Evolutionary conservation across 1,140 invertebrate genomes (phyloP).

Genomic region (Ditylenchus dipsaci): DNA sequence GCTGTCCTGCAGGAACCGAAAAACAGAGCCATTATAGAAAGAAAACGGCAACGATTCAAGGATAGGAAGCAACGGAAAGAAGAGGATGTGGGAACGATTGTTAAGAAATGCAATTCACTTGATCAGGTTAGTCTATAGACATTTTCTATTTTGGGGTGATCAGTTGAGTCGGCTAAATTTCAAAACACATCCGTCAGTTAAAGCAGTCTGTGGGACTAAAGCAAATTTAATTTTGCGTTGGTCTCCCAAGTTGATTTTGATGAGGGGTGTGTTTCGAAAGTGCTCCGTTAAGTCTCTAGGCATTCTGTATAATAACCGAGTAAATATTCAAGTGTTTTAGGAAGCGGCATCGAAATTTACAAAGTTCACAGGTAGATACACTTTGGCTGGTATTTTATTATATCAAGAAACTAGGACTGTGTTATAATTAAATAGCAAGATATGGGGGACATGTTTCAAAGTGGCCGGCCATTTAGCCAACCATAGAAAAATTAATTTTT

Average conservation of each 20-base stretch:
- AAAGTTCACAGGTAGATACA: not conserved
- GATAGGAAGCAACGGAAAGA: slow-evolving; percentile 8
- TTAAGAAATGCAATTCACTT: slow-evolving; percentile 7
- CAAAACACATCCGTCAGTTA: not conserved
- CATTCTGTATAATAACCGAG: too few relatives aligned
- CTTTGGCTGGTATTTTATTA: not conserved
- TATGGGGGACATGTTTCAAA: not conserved
- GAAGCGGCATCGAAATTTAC: not conserved
- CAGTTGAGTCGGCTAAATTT: not conserved
- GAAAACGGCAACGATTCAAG: slow-evolving; percentile 10
- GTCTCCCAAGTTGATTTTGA: too few relatives aligned
- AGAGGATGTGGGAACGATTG: slow-evolving; percentile 16
- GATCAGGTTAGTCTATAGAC: slow-evolving; percentile 22
- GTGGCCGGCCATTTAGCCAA: too few relatives aligned
- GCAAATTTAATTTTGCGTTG: too few relatives aligned
- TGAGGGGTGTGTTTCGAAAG: not conserved
- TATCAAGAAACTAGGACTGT: too few relatives aligned
- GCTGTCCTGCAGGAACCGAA: slow-evolving; percentile 1
- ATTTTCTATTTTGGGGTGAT: not conserved
- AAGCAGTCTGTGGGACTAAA: not conserved
- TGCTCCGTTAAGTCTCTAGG: too few relatives aligned
- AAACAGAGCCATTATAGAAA: slow-evolving; percentile 11
- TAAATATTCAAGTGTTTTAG: not conserved
- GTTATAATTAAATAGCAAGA: not conserved
- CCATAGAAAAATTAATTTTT: not conserved